Conservation (phyloP, 2,113 vertebrate genomes). For the Elephas maximus region DNA sequence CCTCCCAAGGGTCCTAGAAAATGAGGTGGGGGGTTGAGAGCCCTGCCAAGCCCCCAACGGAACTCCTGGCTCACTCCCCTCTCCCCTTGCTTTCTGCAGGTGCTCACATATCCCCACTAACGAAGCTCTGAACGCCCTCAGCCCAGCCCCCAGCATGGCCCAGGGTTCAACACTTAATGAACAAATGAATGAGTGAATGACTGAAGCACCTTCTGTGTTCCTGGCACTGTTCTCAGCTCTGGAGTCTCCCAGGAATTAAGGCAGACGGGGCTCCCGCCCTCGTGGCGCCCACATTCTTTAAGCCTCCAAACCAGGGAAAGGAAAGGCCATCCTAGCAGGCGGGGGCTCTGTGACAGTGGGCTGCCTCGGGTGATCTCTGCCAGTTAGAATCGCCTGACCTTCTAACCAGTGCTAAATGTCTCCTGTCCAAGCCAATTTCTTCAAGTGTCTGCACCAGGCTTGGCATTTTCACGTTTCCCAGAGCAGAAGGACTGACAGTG, state of each 20-base stretch:
- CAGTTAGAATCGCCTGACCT: constrained; percentile 76
- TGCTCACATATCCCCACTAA: background rate
- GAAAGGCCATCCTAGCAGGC: background rate
- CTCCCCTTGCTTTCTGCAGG: background rate
- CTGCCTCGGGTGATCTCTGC: constrained; percentile 71
- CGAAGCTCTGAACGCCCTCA: background rate
- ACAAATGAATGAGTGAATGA: background rate
- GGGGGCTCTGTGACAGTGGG: background rate
- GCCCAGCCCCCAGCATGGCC: no score
- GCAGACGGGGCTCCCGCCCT: background rate
- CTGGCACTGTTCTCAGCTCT: background rate
- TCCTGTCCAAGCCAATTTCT: constrained; percentile 82
- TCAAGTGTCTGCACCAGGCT: constrained; percentile 67
- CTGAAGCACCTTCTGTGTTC: background rate
- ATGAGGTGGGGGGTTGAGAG: background rate
- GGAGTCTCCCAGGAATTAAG: background rate
- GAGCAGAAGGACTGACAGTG: constrained; percentile 80
- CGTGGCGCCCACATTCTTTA: background rate
- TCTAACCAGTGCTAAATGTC: constrained; percentile 78
- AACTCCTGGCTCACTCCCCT: background rate
- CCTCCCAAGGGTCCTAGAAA: background rate
- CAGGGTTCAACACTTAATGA: background rate
- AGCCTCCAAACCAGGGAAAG: background rate
- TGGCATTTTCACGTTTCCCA: constrained; percentile 70
- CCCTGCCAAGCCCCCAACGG: rapidly evolving